Base-by-base conservation (phyloP, 2,888 invertebrate genomes). In the Melanargia galathea region DNA sequence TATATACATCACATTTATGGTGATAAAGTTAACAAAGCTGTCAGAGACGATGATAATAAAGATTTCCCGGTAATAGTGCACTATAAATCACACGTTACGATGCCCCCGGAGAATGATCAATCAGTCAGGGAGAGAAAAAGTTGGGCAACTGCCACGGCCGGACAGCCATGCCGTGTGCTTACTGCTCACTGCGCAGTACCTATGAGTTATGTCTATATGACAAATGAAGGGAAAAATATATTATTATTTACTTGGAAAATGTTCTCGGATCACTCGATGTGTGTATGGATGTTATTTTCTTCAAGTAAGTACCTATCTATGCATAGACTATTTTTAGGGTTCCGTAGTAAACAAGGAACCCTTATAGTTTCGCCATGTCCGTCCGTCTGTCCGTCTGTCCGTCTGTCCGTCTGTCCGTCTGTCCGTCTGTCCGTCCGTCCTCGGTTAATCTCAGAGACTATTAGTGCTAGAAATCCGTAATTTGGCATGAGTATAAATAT, bases 71-170 rank as follows among this genome's bases (percentile, higher is more conserved):
- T 68, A 64, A 68, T 66, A 58, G 65, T 55, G 24, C 51, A 57
- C 66, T 67, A 73, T 74, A 70, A 73, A 74, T 73, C 75, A 74
- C 71, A 64, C 73, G 52, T 13, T 13, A 45, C 56, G 13, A 57
- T 74, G 67, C 57, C 64, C 63, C 67, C 33, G 57, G 55, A 48
- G 60, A 57, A 65, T 65, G 65, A 67, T 71, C 72, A 68, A 73
- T 74, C 72, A 66, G 64, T 54, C 61, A 38, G 35, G 35, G 59
- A 38, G 46, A 10, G 54, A 58, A 65, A 59, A 66, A 62, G 52
- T 65, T 66, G 52, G 55, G 57, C 51, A 63, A 55, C 62, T 43
- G 57, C 61, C 62, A 54, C 57, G 63, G 65, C 60, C 59, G 64
- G 69, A 54, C 57, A 62, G 13, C n/a, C 40, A 55, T 40, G 26